Conservation (phyloP, 2,797 vertebrate genomes). For the Brachymystax lenok region DNA sequence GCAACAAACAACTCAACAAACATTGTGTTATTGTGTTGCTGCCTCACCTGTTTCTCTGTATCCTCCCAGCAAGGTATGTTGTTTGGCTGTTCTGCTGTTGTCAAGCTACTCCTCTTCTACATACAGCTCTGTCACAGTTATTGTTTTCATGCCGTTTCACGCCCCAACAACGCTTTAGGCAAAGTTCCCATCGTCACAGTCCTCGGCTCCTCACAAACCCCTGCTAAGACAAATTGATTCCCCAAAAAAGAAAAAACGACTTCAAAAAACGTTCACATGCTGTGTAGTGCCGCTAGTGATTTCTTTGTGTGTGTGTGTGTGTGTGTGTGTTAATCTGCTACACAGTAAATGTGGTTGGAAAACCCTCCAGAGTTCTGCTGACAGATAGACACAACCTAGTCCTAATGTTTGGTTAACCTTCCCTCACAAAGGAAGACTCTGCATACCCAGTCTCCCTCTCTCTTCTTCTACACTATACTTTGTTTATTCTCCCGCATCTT, state of each 20-base stretch:
- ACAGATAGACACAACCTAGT: neutral
- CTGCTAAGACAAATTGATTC: neutral
- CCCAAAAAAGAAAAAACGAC: neutral
- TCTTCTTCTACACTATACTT: no score
- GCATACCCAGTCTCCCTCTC: neutral
- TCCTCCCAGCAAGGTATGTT: neutral
- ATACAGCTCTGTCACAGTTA: neutral
- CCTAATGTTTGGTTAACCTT: neutral
- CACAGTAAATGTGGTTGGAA: neutral
- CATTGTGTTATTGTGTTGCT: neutral
- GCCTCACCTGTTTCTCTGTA: neutral
- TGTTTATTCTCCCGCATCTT: no score
- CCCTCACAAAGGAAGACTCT: neutral
- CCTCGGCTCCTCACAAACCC: neutral
- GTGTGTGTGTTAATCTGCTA: neutral
- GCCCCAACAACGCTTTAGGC: neutral
- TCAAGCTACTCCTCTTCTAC: neutral
- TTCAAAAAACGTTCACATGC: neutral
- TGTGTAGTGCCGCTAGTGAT: neutral
- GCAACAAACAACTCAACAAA: neutral
- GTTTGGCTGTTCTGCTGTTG: neutral
- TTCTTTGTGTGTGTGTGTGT: neutral
- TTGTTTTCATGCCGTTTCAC: neutral
- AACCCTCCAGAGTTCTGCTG: neutral
- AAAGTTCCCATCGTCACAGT: neutral